These are phyloP conservation scores for Botia almorhae DNA, from an alignment of 2,797 vertebrate species.

Conservation along the genomic window DNA sequence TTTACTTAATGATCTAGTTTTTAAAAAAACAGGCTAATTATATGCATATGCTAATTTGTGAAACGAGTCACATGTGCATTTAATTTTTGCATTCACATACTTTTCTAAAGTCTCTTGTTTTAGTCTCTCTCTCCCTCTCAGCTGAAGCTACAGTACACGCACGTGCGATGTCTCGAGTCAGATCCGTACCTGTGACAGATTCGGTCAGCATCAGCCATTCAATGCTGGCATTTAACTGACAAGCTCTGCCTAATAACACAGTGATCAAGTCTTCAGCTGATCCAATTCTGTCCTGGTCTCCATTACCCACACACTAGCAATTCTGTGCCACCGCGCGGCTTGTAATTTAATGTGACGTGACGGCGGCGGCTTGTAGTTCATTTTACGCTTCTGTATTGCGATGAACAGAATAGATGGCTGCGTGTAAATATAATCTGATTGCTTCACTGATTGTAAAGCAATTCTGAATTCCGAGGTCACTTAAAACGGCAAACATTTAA, in stretches of 20 bases:
- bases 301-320: slow-evolving; percentile 29
- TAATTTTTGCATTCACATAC: background rate
- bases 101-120: slow-evolving; percentile 17
- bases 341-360: slow-evolving; percentile 48
- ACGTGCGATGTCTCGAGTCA: slow-evolving; percentile 19
- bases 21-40: background rate
- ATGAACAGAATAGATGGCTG: slow-evolving; percentile 32
- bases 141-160: background rate
- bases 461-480: slow-evolving; percentile 9
- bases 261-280: slow-evolving; percentile 53
- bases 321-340: slow-evolving; percentile 18
- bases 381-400: slow-evolving; percentile 38
- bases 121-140: background rate
- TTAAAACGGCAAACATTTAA: background rate
- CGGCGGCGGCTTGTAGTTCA: slow-evolving; percentile 39
- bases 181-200: slow-evolving; percentile 72
- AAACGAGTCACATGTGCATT: background rate
- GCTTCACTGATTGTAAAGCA: slow-evolving; percentile 36
- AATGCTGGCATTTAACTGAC: slow-evolving; percentile 58
- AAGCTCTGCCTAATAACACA: slow-evolving; percentile 57
- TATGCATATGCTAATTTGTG: background rate
- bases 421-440: slow-evolving; percentile 32
- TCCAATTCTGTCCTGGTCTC: slow-evolving; percentile 45
- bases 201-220: slow-evolving; percentile 71
- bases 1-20: background rate